Conservation (phyloP, 2,797 vertebrate species). For the Pseudotriccus pelzelni region DNA sequence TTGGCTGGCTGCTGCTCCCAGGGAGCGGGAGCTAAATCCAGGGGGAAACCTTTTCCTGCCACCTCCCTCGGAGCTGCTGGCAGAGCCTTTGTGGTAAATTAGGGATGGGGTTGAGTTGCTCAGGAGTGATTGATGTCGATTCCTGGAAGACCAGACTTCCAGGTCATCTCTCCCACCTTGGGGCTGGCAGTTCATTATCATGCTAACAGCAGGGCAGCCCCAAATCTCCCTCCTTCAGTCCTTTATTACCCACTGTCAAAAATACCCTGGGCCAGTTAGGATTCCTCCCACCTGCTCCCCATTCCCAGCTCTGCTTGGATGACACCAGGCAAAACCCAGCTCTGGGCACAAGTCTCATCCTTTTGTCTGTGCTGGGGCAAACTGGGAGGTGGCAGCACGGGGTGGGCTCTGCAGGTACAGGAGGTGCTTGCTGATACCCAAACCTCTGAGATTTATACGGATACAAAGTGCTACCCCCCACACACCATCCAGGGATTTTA, state of each 20-base stretch:
- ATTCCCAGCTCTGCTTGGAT: background rate
- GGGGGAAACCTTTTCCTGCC: background rate
- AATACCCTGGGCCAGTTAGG: background rate
- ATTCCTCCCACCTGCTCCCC: slow-evolving; percentile 59
- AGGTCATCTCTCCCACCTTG: background rate
- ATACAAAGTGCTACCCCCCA: background rate
- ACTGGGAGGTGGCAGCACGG: background rate
- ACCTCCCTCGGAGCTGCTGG: background rate
- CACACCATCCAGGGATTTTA: background rate
- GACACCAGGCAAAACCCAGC: background rate
- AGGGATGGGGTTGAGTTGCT: background rate
- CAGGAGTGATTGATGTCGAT: background rate
- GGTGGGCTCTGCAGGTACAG: background rate
- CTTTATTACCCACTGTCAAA: slow-evolving; percentile 39
- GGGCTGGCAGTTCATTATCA: background rate
- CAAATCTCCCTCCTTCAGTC: background rate
- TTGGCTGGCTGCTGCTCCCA: background rate
- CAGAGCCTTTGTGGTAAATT: background rate
- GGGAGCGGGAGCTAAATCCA: background rate
- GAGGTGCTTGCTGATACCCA: background rate
- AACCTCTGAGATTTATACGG: background rate
- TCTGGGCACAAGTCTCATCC: background rate
- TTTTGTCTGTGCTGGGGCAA: background rate
- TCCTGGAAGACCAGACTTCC: background rate
- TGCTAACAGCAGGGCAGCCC: background rate